phyloP scores from a whole-genome alignment of 1,140 invertebrate genomes.

The Brachionus rubens region DNA sequence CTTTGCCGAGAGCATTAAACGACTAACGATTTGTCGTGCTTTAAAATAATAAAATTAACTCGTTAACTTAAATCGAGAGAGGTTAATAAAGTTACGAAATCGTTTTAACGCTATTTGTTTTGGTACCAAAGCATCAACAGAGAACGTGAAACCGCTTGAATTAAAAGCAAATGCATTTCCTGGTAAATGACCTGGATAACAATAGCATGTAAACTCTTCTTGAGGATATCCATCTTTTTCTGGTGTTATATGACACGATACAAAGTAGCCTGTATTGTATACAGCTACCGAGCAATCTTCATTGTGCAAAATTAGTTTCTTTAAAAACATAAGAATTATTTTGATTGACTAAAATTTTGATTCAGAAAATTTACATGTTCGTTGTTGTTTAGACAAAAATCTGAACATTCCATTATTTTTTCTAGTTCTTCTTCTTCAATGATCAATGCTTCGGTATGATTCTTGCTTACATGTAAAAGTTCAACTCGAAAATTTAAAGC shows the following conservation, averaged over 20 bases:
- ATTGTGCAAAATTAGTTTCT: slow-evolving; percentile 42
- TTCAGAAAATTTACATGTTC: slow-evolving; percentile 21
- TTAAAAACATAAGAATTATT: background rate
- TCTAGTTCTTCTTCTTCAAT: background rate
- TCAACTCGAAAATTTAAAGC: slow-evolving; percentile 32
- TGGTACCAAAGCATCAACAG: slow-evolving; percentile 9
- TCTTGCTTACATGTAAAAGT: background rate
- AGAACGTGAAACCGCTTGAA: slow-evolving; percentile 1
- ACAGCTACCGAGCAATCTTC: slow-evolving; percentile 5
- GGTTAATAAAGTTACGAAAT: too few species aligned
- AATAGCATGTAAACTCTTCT: slow-evolving; percentile 44
- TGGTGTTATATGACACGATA: slow-evolving; percentile 13
- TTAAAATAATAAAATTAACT: background rate
- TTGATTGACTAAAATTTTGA: background rate
- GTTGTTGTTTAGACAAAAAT: slow-evolving; percentile 15
- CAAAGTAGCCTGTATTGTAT: slow-evolving; percentile 21
- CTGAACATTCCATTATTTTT: background rate
- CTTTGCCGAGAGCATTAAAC: slow-evolving; percentile 21
- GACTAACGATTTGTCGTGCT: slow-evolving; percentile 41
- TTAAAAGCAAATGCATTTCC: slow-evolving; percentile 43
- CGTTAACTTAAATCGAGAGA: background rate
- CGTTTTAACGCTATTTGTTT: too few species aligned
- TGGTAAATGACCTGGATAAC: slow-evolving; percentile 41
- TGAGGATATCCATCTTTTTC: slow-evolving; percentile 19
- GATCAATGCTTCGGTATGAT: background rate